Conservation (phyloP, 1,140 invertebrate genomes). For the Lucilia sericata region DNA sequence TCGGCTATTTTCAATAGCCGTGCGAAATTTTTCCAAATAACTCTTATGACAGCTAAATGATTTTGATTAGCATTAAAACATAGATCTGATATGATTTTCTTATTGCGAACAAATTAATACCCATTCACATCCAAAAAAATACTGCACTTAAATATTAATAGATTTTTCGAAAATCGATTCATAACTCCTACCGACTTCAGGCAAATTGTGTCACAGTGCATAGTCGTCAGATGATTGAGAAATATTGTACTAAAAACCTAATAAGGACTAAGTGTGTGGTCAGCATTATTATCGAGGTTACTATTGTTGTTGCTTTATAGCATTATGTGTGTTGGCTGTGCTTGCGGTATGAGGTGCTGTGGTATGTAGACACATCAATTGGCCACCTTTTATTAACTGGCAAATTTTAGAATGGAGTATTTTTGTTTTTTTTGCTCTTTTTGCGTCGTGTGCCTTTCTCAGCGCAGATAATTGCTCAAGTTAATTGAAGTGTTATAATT, state of each 20-base stretch:
- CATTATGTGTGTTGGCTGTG: too few species aligned
- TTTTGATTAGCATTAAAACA: too few species aligned
- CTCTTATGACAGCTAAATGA: too few species aligned
- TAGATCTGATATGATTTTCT: too few species aligned
- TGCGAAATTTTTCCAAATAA: too few species aligned
- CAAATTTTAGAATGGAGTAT: neutral
- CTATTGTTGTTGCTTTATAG: neutral
- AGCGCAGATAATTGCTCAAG: neutral
- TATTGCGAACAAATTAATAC: too few species aligned
- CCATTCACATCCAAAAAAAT: too few species aligned
- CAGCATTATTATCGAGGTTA: neutral
- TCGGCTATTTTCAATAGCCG: too few species aligned
- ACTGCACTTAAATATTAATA: too few species aligned
- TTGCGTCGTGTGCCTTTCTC: constrained; percentile 7
- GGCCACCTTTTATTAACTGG: neutral
- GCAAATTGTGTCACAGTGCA: too few species aligned
- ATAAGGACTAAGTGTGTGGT: constrained; percentile 19
- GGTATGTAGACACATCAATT: neutral
- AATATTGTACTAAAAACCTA: neutral
- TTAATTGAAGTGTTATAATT: constrained; percentile 10
- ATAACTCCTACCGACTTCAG: too few species aligned
- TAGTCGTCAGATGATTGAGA: neutral
- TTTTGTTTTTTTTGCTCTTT: neutral
- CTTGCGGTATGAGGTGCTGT: neutral
- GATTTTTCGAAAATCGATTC: too few species aligned